These are phyloP conservation scores for Drosophila ambigua DNA, from an alignment of 1,140 invertebrate genomes.

Conservation along the genomic window DNA sequence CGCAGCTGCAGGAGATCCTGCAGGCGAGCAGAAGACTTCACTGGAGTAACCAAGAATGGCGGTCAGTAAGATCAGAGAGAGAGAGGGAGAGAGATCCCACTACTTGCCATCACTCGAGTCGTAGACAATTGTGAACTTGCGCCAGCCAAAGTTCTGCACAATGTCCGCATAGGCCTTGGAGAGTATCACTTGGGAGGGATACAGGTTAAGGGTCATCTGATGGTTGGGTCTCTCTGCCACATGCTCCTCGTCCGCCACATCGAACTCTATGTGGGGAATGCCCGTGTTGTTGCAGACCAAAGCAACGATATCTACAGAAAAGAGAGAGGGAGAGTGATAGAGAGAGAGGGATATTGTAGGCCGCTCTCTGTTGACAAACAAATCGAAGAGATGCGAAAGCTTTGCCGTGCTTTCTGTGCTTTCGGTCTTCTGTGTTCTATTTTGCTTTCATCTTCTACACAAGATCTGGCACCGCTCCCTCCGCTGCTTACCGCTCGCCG, in stretches of 20 bases:
- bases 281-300: slow-evolving; percentile 88
- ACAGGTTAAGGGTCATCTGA: slow-evolving; percentile 87
- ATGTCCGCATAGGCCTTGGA: slow-evolving; percentile 90
- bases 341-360: too few relatives aligned
- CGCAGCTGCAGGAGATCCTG: slow-evolving; percentile 75
- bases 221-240: slow-evolving; percentile 83
- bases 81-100: neutral
- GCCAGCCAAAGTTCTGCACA: slow-evolving; percentile 90
- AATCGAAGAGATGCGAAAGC: neutral
- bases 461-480: slow-evolving; percentile 3
- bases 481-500: slow-evolving; percentile 84
- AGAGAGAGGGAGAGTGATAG: neutral
- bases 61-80: neutral
- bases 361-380: slow-evolving; percentile 52
- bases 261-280: slow-evolving; percentile 87
- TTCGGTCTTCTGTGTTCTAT: slow-evolving; percentile 31
- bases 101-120: slow-evolving; percentile 88
- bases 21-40: slow-evolving; percentile 54
- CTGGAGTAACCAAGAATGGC: slow-evolving; percentile 12
- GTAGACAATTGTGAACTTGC: slow-evolving; percentile 91
- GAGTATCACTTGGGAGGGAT: slow-evolving; percentile 88
- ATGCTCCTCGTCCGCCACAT: slow-evolving; percentile 85
- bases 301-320: slow-evolving; percentile 84
- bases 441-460: slow-evolving; percentile 66
- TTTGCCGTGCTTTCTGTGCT: slow-evolving; percentile 2